These are phyloP conservation scores for Gymnoscopelus braueri DNA, from an alignment of 2,797 vertebrate genomes.

Conservation along the genomic window DNA sequence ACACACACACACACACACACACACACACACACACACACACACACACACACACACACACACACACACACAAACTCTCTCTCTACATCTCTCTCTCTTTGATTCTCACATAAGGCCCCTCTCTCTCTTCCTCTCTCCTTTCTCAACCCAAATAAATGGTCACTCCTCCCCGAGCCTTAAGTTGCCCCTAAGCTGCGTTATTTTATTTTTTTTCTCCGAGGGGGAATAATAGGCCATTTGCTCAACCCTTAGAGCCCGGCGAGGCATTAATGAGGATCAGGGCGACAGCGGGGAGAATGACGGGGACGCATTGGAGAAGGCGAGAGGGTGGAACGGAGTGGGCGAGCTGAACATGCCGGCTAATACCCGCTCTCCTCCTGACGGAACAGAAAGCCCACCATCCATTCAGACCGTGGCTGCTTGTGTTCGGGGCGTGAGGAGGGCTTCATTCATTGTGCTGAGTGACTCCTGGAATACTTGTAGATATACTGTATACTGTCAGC, in stretches of 20 bases:
- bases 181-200: constrained; percentile 75
- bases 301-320: constrained; percentile 49
- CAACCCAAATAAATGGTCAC: constrained; percentile 73
- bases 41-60: constrained; percentile 2
- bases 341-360: constrained; percentile 56
- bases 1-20: constrained; percentile 5
- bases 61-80: neutral
- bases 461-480: too few relatives aligned
- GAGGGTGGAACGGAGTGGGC: constrained; percentile 59
- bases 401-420: neutral
- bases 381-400: constrained; percentile 44
- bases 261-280: constrained; percentile 76
- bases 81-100: constrained; percentile 49
- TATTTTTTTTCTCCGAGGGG: constrained; percentile 46
- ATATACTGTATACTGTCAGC: too few relatives aligned
- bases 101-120: constrained; percentile 2
- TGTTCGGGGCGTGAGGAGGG: too few relatives aligned
- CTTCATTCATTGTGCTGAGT: too few relatives aligned
- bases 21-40: constrained; percentile 69
- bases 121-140: constrained; percentile 64
- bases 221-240: constrained; percentile 73
- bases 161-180: constrained; percentile 75
- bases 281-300: constrained; percentile 56
- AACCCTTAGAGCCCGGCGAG: constrained; percentile 56
- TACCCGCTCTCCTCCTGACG: constrained; percentile 17